phyloP scores from a whole-genome alignment of 2,888 invertebrate genomes.

The Watsonalla binaria region DNA sequence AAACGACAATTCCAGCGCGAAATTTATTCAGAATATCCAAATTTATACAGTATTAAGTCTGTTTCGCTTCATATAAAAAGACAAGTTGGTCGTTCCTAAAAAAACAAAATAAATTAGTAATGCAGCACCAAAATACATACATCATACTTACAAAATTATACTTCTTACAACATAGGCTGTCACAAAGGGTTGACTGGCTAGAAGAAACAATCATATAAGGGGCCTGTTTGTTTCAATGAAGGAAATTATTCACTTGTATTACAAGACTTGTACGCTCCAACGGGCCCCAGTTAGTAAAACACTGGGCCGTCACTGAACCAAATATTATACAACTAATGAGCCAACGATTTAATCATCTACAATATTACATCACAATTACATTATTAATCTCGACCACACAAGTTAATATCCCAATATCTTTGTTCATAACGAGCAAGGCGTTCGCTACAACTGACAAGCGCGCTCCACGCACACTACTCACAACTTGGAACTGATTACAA shows the following conservation, averaged over 20 bases:
- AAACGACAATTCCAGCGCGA: conserved; percentile 50
- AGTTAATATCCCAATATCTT: no score
- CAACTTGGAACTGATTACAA: conserved; percentile 26
- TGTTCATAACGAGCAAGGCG: no score
- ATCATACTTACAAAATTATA: conserved; percentile 56
- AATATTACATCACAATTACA: no score
- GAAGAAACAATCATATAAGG: not conserved
- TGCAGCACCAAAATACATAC: conserved; percentile 76
- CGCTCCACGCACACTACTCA: conserved; percentile 24
- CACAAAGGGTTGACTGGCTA: conserved; percentile 18
- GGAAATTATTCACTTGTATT: no score
- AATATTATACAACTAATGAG: not conserved
- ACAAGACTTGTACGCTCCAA: no score
- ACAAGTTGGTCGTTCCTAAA: conserved; percentile 55
- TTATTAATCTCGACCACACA: no score
- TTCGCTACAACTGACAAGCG: conserved; percentile 15
- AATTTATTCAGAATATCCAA: conserved; percentile 71
- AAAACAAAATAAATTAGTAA: conserved; percentile 75
- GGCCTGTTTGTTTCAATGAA: no score
- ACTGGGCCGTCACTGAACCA: no score
- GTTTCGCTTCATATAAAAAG: conserved; percentile 66
- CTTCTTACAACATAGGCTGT: conserved; percentile 37
- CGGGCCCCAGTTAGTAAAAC: no score
- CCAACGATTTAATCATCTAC: not conserved
- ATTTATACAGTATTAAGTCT: conserved; percentile 66